Base-by-base conservation (phyloP, 2,797 vertebrate species). In the Sebastiscus tertius region DNA sequence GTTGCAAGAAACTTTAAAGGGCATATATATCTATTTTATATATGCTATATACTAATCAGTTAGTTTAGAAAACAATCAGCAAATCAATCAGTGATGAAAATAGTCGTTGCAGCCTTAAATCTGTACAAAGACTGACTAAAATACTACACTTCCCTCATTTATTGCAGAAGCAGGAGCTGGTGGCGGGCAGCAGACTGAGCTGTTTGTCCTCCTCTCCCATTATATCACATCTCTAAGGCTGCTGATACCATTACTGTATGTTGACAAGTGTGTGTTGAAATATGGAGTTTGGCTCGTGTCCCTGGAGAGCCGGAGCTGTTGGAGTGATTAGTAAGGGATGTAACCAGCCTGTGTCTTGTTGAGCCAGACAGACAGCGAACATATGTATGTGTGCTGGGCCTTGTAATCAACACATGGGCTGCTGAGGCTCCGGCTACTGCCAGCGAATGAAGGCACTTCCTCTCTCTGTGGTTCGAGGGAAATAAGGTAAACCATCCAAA, bases 301-400 rank as follows among this genome's bases (percentile, higher is more conserved):
- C 83, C 91, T 42, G 82, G 92, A 87, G 91, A 88, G 80, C 20
- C 4, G 20, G 84, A 82, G 89, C 65, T 87, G 87, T 87, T 89
- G 86, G 87, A 90, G 81, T 89, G 87, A 95, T 94, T 90, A 93
- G 90, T 69, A 88, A 84, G 86, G 83, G 90, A 54, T 84, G 81
- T 74, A 86, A 88, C 61, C 86, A 86, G 89, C 68, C 81, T 85
- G 91, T 75, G 73, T 84, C 84, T 86, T 72, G 78, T 85, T 81
- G 87, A 79, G 87, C 83, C 78, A 84, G 80, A 90, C 77, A 84
- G 89, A 93, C 90, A 89, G 87, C 33, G 83, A 93, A 88, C 87
- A 94, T 93, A 92, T 94, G 92, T 90, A 87, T 81, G 83, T 82
- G 79, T 87, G 76, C 83, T 72, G 83, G 84, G 88, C 84, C 86